Base-by-base conservation (phyloP, 2,797 vertebrate species). In the Molossus molossus region DNA sequence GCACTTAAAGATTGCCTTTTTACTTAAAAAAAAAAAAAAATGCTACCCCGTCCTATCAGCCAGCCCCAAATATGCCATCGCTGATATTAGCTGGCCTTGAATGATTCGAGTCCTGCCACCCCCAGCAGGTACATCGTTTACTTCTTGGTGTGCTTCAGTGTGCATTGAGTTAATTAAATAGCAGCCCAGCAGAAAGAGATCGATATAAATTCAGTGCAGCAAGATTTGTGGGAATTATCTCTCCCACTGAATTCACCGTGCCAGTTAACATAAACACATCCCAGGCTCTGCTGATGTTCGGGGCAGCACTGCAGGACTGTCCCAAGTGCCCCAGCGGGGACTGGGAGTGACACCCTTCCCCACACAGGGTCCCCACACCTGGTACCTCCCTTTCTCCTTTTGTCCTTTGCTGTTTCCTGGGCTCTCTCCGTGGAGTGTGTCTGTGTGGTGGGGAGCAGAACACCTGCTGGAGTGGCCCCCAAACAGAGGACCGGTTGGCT, bases 101-200 rank as follows among this genome's bases (percentile, higher is more conserved):
- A 33, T 21, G n/a, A 17, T 76, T 69, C 15, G 20, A 94, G 62
- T 60, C n/a, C 33, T 76, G 5, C 58, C 12, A 23, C 60, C 3
- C 4, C 27, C 12, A 69, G 92, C 82, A 65, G 73, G 20, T 50
- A 60, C 8, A 8, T 25, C 53, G 23, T 91, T 55, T 21, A 9
- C 50, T 55, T 92, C n/a, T 72, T 20, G 1, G 0, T 29, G 40
- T n/a, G 29, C 72, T 50, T 1, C 65, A 57, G 20, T 53, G 70
- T 79, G 40, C 3, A 1, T 4, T 55, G 83, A 84, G 37, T 81
- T 86, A 55, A 85, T 50, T 60, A 85, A 79, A 70, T 29, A 76
- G 72, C 10, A 85, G 33, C 87, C 80, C 29, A 64, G 37, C 55
- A n/a, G 58, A 80, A 93, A 79, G 67, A 90, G 80, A 48, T 82